Percentiles rank a stretch among this genome's conserved stretches.
phyloP scores from a whole-genome alignment of 2,888 invertebrate species.

The Malachius bipustulatus region DNA sequence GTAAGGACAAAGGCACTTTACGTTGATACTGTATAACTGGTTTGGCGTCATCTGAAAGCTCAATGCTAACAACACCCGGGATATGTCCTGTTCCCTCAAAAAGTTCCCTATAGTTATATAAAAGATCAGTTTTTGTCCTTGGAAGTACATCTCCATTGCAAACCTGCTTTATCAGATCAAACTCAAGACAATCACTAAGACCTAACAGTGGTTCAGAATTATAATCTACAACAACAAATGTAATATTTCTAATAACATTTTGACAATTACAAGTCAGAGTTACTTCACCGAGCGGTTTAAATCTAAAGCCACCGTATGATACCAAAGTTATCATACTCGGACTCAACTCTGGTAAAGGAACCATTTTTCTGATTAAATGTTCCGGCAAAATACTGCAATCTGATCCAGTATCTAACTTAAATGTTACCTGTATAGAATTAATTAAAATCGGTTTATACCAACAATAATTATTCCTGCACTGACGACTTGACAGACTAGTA shows the following conservation, averaged over 20 bases:
- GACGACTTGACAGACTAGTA: no score
- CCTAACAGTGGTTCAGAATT: constrained; percentile 1
- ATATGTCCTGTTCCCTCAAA: constrained; percentile 8
- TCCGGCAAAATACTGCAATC: constrained; percentile 5
- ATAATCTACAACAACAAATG: not conserved
- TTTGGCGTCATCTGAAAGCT: constrained; percentile 6
- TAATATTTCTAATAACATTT: not conserved
- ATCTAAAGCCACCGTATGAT: constrained; percentile 1
- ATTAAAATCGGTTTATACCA: no score
- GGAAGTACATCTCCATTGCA: not conserved
- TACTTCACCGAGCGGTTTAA: constrained; percentile 1
- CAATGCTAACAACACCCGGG: not conserved
- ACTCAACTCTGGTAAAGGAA: not conserved
- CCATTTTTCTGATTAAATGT: not conserved
- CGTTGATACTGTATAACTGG: constrained; percentile 7
- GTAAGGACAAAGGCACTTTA: constrained; percentile 6
- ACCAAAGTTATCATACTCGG: not conserved
- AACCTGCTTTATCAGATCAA: constrained; percentile 5
- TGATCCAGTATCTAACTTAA: constrained; percentile 5
- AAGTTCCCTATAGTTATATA: constrained; percentile 2
- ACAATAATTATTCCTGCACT: no score
- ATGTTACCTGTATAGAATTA: no score
- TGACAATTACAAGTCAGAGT: not conserved
- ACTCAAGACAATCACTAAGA: constrained; percentile 4
- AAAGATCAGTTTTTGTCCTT: not conserved